These are phyloP conservation scores for Lemur catta DNA, from an alignment of 2,797 vertebrate species.

Conservation along the genomic window DNA sequence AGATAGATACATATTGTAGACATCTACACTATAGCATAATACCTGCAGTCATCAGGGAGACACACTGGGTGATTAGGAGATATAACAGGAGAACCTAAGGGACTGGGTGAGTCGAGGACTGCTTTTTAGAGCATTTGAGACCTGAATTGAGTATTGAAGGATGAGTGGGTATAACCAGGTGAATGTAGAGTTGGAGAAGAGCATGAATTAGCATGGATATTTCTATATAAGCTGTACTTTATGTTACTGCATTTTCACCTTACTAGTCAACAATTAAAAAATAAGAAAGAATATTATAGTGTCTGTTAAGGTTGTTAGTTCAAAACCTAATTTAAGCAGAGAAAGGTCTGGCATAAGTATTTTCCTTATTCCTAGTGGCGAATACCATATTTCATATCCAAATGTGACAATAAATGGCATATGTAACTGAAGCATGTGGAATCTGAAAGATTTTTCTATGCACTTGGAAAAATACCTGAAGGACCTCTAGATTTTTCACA, in stretches of 20 bases:
- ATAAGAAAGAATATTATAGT: neutral
- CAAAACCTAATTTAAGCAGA: conserved; percentile 12
- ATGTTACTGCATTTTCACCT: neutral
- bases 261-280: neutral
- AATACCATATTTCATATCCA: neutral
- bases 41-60: neutral
- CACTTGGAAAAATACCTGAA: conserved; percentile 35
- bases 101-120: neutral
- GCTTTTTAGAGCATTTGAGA: neutral
- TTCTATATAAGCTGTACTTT: neutral
- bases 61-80: neutral
- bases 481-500: neutral
- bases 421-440: neutral
- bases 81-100: neutral
- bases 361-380: neutral
- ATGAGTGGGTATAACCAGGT: neutral
- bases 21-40: neutral
- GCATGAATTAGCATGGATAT: neutral
- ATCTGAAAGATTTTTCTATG: conserved; percentile 42
- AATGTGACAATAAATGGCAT: neutral
- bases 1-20: neutral
- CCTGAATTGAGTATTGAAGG: neutral
- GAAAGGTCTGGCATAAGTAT: neutral
- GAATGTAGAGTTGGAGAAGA: neutral
- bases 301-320: conserved; percentile 15